Conservation (phyloP, 2,888 invertebrate species). For the Dorcus hopei region DNA sequence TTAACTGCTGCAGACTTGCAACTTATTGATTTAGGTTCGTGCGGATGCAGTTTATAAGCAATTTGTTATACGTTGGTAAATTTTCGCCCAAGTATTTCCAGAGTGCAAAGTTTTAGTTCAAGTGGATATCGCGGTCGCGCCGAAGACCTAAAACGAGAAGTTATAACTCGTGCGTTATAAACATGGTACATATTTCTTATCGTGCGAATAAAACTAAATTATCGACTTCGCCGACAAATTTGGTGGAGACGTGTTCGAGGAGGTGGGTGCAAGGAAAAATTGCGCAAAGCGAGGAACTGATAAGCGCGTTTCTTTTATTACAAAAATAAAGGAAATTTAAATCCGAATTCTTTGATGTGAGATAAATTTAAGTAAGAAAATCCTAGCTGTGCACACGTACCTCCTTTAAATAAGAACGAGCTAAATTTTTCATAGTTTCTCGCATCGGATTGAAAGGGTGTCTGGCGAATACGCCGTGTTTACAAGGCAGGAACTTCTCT, state of each 20-base stretch:
- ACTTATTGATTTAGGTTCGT: conserved; percentile 15
- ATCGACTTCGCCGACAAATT: not conserved
- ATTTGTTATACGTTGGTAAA: conserved; percentile 9
- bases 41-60: conserved; percentile 7
- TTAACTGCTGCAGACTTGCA: conserved; percentile 14
- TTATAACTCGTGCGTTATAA: not conserved
- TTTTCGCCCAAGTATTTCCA: conserved; percentile 3
- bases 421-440: not conserved
- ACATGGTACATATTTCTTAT: not conserved
- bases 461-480: not conserved
- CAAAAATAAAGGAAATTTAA: not conserved
- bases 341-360: no score
- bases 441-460: not conserved
- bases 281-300: no score
- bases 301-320: not conserved
- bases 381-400: no score
- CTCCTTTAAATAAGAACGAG: no score
- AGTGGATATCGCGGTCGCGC: conserved; percentile 8
- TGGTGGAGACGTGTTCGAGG: not conserved
- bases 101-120: conserved; percentile 15
- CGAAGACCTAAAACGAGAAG: not conserved
- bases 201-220: not conserved
- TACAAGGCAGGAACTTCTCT: not conserved
- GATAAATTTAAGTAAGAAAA: no score
- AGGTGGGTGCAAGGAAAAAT: no score